Conservation (phyloP, 2,113 vertebrate species). For the Plestiodon gilberti region DNA sequence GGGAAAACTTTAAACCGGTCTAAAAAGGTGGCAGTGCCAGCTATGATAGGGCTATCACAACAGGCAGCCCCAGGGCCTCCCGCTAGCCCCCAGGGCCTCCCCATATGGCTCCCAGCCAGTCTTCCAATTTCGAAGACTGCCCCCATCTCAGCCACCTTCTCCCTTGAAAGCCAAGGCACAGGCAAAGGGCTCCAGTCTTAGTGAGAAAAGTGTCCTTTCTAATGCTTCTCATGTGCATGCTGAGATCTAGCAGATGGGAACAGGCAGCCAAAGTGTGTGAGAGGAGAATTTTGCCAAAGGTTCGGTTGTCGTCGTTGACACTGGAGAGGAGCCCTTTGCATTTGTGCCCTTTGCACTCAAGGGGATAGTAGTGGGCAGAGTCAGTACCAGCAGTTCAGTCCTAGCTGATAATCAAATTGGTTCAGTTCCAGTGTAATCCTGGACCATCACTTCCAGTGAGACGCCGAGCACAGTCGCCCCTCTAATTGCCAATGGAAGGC, state of each 20-base stretch:
- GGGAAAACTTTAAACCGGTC: background rate
- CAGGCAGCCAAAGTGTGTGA: background rate
- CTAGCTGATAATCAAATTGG: background rate
- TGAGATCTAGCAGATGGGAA: background rate
- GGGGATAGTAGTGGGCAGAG: background rate
- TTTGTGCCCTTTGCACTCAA: background rate
- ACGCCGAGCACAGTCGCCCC: background rate
- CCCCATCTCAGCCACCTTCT: background rate
- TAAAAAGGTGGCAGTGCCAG: background rate
- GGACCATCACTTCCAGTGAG: background rate
- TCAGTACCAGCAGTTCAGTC: background rate
- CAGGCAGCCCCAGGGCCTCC: background rate
- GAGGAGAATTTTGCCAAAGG: no score
- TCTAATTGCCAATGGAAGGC: background rate
- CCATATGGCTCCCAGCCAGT: background rate
- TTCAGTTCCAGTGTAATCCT: background rate
- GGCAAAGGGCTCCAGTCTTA: background rate
- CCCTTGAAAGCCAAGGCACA: background rate
- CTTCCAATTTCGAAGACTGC: background rate
- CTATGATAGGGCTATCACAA: background rate
- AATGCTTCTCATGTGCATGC: background rate
- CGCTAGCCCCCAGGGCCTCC: background rate
- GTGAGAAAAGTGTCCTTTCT: background rate
- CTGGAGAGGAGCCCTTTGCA: background rate
- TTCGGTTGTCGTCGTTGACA: no score